A percentile compares a stretch with the other conserved stretches of the same genome.
Evolutionary conservation across 1,140 invertebrate species (phyloP).

Genomic region (Anthonomus grandis): DNA sequence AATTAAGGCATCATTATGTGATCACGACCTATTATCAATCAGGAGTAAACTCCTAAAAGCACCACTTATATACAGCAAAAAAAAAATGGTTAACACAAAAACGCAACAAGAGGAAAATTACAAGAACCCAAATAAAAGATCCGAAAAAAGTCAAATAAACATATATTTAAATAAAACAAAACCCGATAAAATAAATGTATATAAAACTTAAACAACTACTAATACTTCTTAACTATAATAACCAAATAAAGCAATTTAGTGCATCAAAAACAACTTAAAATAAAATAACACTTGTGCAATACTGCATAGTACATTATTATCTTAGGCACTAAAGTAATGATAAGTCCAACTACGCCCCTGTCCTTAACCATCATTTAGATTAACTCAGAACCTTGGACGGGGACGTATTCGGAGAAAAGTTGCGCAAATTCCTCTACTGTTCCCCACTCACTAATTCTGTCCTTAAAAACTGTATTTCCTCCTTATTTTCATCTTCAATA

Average conservation of each 20-base stretch:
- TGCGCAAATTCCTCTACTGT: constrained; percentile 28
- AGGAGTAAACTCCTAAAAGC: neutral
- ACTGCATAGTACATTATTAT: too few relatives aligned
- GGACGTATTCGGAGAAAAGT: too few relatives aligned
- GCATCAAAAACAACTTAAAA: too few relatives aligned
- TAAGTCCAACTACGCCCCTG: too few relatives aligned
- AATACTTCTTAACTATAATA: constrained; percentile 9
- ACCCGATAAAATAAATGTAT: neutral
- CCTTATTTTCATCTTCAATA: constrained; percentile 58
- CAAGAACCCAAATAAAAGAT: constrained; percentile 22
- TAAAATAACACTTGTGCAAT: too few relatives aligned
- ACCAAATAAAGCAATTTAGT: too few relatives aligned
- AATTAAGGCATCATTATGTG: too few relatives aligned
- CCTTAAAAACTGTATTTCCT: constrained; percentile 60
- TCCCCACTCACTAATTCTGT: constrained; percentile 65
- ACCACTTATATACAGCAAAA: constrained; percentile 1
- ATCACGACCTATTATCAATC: too few relatives aligned
- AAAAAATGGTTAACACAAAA: constrained; percentile 14
- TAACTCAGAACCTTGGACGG: constrained; percentile 3
- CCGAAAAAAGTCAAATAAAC: constrained; percentile 17
- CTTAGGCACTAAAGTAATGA: too few relatives aligned
- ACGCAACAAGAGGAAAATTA: constrained; percentile 10
- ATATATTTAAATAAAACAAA: constrained; percentile 18
- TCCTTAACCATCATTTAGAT: constrained; percentile 10
- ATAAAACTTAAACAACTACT: neutral